These are phyloP conservation scores for Aix galericulata DNA, from an alignment of 2,113 vertebrate genomes.

Conservation along the genomic window DNA sequence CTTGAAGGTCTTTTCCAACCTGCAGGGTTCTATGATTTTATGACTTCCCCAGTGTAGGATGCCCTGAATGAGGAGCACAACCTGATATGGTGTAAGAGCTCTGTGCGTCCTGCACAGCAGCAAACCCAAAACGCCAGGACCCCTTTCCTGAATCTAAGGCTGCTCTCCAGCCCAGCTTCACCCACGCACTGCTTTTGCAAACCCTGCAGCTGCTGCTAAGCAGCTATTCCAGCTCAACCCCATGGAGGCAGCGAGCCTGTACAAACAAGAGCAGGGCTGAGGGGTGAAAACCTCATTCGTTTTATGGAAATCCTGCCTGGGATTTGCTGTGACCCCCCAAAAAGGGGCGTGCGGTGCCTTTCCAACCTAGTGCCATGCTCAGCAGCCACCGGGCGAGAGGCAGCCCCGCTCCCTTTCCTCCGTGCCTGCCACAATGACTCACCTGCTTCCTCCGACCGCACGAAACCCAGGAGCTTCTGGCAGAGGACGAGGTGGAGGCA, in stretches of 20 bases:
- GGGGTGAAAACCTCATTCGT: neutral
- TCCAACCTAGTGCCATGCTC: neutral
- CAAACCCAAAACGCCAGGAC: neutral
- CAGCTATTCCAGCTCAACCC: neutral
- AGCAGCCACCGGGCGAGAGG: neutral
- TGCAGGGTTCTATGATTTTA: neutral
- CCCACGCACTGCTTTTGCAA: neutral
- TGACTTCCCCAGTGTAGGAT: neutral
- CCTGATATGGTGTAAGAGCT: rapidly evolving
- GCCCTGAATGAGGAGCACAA: rapidly evolving
- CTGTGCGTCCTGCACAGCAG: neutral
- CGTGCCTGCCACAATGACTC: neutral
- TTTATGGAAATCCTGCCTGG: neutral
- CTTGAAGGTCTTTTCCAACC: neutral
- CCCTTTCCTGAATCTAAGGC: neutral
- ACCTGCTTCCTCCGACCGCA: conserved; percentile 76
- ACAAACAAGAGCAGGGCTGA: neutral
- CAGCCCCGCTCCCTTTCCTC: neutral
- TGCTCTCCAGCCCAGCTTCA: neutral
- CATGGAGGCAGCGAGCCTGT: rapidly evolving
- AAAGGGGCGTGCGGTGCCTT: neutral
- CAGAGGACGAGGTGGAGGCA: conserved; percentile 78
- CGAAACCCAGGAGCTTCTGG: conserved; percentile 72
- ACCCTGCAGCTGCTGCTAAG: neutral
- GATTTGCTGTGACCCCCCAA: neutral